Base-by-base conservation (phyloP, 2,797 vertebrate genomes). In the Sebastes hubbsi region DNA sequence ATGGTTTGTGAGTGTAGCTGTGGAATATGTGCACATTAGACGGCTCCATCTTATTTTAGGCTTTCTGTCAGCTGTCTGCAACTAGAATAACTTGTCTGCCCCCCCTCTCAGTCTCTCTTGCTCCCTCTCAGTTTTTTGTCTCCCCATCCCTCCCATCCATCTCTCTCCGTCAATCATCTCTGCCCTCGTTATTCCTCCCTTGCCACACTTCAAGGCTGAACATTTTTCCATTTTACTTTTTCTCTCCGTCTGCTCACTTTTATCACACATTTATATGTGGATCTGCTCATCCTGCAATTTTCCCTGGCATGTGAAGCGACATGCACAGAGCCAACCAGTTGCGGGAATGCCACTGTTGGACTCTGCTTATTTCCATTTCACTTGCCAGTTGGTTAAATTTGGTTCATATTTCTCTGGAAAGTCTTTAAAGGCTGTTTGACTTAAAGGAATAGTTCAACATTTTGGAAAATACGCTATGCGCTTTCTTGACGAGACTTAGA, bases 1-100 rank as follows among this genome's bases (percentile, higher is more conserved):
- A 88, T 86, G 84, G 84, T 92, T 92, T 94, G 91, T 90, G 89
- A 83, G 90, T 88, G 74, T 86, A 87, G 78, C 87, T 87, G 86
- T 56, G 69, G 82, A 90, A 90, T 89, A 89, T 87, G 85, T 72
- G 72, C 78, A 72, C 74, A 89, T 92, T 87, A 87, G 81, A 91
- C 42, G 22, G 69, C 88, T 87, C 83, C 70, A 81, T 91, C 88
- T 95, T 95, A 92, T 95, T 95, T 94, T 93, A 88, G 92, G 72
- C 80, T 82, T 91, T 86, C 85, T 85, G 88, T 94, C 94, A 95
- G 94, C 95, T 94, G 94, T 91, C 92, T 94, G 88, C 74, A 92
- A 93, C 94, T 88, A 95, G 90, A 96, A 96, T 95, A 95, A 95
- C 94, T 94, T 80, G 84, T 91, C 88, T 87, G 75, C 87, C 76